phyloP scores from a whole-genome alignment of 2,113 vertebrate genomes.

The Kobus ellipsiprymnus region DNA sequence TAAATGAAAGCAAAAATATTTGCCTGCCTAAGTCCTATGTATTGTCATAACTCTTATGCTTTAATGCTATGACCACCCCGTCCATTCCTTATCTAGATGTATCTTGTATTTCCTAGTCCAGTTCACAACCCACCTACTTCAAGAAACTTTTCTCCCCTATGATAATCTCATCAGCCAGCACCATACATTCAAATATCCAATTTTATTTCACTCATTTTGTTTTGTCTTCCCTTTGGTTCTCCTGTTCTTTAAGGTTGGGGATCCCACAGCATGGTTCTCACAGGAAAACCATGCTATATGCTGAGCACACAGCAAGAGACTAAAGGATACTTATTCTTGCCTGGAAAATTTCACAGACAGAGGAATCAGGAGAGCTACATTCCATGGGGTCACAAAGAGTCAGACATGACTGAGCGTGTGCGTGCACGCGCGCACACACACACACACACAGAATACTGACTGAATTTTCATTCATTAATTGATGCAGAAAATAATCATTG shows the following conservation, averaged over 20 bases:
- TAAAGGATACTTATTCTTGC: neutral
- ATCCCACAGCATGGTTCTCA: neutral
- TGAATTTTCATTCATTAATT: neutral
- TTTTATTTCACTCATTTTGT: neutral
- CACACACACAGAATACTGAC: neutral
- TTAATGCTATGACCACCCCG: neutral
- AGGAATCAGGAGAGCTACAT: neutral
- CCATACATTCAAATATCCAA: neutral
- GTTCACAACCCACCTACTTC: neutral
- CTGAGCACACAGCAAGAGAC: neutral
- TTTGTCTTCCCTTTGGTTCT: neutral
- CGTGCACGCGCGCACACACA: neutral
- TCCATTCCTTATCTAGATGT: neutral
- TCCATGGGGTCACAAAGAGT: neutral
- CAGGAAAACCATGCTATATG: neutral
- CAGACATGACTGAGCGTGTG: accelerated
- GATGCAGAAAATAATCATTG: neutral
- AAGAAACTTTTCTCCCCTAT: neutral
- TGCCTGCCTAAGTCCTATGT: neutral
- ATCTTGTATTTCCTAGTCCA: neutral
- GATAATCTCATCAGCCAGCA: neutral
- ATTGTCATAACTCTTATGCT: neutral
- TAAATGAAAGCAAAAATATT: neutral
- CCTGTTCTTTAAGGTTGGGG: neutral
- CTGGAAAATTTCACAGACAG: neutral